Percentiles rank a stretch among this genome's conserved stretches.
phyloP scores from a whole-genome alignment of 2,113 vertebrate species.

The Oreochromis aureus region DNA sequence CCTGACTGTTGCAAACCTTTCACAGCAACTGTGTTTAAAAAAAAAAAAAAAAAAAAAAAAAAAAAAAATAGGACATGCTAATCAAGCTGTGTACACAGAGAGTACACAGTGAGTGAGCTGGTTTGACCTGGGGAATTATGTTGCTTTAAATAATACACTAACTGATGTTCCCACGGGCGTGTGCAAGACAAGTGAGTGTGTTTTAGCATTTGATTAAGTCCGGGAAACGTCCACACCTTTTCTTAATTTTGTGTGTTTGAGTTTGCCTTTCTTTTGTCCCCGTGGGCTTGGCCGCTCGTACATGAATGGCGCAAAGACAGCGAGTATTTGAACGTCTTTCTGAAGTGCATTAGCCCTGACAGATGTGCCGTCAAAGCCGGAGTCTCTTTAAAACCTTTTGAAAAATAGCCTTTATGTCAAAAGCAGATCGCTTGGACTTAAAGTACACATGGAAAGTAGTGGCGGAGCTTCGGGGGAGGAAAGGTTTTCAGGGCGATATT shows the following conservation, averaged over 20 bases:
- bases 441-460: constrained; percentile 41
- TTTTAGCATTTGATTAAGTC: constrained; percentile 21
- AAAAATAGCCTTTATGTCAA: constrained; percentile 53
- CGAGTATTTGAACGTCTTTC: not conserved
- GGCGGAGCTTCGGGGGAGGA: constrained; percentile 17
- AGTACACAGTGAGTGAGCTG: not conserved
- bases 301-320: not conserved
- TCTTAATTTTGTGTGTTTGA: not conserved
- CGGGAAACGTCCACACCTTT: constrained; percentile 29
- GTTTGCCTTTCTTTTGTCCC: constrained; percentile 1
- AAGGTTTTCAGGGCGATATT: constrained; percentile 34
- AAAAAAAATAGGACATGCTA: not conserved
- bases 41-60: not conserved
- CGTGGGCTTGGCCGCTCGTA: not conserved
- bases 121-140: not conserved
- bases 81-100: not conserved
- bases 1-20: not conserved
- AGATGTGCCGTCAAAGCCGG: constrained; percentile 44
- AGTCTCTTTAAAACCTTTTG: constrained; percentile 31
- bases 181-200: constrained; percentile 5
- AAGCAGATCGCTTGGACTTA: constrained; percentile 44
- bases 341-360: constrained; percentile 36
- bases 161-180: constrained; percentile 19
- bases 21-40: not conserved
- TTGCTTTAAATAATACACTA: not conserved